Conservation (phyloP, 1,140 invertebrate species). For the Hetaerina americana region DNA sequence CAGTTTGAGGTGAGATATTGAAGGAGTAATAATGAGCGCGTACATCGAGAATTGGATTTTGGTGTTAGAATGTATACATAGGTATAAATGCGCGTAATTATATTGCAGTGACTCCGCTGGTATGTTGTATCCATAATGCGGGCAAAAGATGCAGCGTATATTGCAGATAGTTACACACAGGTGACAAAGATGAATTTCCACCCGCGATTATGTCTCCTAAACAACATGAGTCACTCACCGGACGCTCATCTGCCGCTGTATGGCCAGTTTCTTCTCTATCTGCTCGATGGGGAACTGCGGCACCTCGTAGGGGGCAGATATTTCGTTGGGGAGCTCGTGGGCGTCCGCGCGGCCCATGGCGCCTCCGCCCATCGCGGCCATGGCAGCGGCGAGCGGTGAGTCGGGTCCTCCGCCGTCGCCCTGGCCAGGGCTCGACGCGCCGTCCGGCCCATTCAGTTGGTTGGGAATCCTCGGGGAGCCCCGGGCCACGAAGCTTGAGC, state of each 20-base stretch:
- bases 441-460: background rate
- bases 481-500: background rate
- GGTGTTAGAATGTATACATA: too few species aligned
- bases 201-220: too few species aligned
- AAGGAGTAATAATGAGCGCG: too few species aligned
- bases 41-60: too few species aligned
- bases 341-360: background rate
- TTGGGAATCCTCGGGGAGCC: background rate
- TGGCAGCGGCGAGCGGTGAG: background rate
- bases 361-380: background rate
- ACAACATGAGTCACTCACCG: slow-evolving; percentile 72
- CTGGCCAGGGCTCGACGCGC: background rate
- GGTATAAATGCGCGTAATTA: too few species aligned
- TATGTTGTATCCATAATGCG: too few species aligned
- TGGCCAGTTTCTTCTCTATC: slow-evolving; percentile 81
- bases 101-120: too few species aligned
- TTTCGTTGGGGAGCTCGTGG: slow-evolving; percentile 64
- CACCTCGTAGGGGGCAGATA: slow-evolving; percentile 88
- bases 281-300: slow-evolving; percentile 95
- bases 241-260: slow-evolving; percentile 79
- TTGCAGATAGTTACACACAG: too few species aligned
- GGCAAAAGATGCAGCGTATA: too few species aligned
- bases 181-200: too few species aligned
- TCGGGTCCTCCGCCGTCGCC: background rate
- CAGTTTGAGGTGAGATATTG: too few species aligned